Evolutionary conservation across 2,113 vertebrate genomes (phyloP), one percentile per base, ranked within the genome.

Genomic region (Pristiophorus japonicus): DNA sequence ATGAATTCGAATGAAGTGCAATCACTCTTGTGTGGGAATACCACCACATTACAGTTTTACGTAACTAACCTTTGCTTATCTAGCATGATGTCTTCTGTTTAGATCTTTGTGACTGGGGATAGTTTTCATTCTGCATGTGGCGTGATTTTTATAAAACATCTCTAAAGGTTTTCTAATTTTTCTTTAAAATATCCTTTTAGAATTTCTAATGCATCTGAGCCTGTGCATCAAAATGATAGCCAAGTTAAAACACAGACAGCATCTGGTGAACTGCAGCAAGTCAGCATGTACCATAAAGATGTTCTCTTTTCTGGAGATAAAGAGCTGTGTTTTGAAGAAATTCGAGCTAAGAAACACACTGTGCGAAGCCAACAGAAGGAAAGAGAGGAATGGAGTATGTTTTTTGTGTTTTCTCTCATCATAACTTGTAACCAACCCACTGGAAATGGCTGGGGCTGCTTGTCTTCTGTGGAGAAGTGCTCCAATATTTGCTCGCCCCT

Each of bases 261-360:
- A 0, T 16, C 1, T 3, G n/a, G 7, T 38, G 0, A 85, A 0
- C 34, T 94, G 14, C 94, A 75, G 96, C 96, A 96, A 3, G 96
- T 98, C 45, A 96, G 97, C 0, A 97, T 97, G 97, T 99, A 99
- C 96, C 96, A 96, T 66, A 97, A 96, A 95, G 97, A 97, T 0
- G 97, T 97, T 3, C 97, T 99, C 1, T 63, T 96, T 24, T 97
- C 96, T 70, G 97, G 97, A 5, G 98, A 97, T 0, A 97, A 97
- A 0, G 98, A 99, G 95, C 95, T 98, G 22, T 97, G 97, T 67
- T 98, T 99, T 27, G 98, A 99, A 96, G 98, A 99, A 96, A 96
- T 98, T 45, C 96, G 98, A 96, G 98, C 98, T 0, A 96, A 96
- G 24, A 27, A 67, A 3, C 14, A 94, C 66, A 51, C 73, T 27